These are phyloP conservation scores for Polia nebulosa DNA, from an alignment of 2,888 invertebrate genomes.

Conservation along the genomic window DNA sequence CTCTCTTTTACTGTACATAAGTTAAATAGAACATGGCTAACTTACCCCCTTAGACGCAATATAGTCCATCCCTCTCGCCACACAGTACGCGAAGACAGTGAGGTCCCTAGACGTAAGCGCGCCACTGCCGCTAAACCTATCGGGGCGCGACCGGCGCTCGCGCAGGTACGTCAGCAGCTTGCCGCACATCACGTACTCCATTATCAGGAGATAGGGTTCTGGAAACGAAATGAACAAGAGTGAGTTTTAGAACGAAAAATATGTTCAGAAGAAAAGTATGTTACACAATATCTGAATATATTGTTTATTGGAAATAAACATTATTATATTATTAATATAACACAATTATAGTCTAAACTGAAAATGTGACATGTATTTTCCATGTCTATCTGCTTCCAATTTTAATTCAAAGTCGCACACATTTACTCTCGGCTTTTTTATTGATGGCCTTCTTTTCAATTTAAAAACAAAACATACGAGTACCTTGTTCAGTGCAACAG, in stretches of 20 bases:
- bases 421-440: too few species aligned
- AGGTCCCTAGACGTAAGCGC: slow-evolving; percentile 94
- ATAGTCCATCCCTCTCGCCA: slow-evolving; percentile 96
- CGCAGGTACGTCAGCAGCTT: slow-evolving; percentile 94
- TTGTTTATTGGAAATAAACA: too few species aligned
- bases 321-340: too few species aligned
- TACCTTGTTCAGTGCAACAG: slow-evolving; percentile 96
- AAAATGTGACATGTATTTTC: too few species aligned
- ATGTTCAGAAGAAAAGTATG: too few species aligned
- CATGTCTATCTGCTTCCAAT: too few species aligned
- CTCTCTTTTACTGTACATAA: too few species aligned
- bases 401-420: too few species aligned
- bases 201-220: slow-evolving; percentile 96
- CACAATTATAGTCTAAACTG: too few species aligned
- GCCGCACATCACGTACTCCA: slow-evolving; percentile 97
- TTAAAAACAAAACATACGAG: background rate
- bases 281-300: too few species aligned
- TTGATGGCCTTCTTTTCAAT: too few species aligned
- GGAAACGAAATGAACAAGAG: slow-evolving; percentile 69
- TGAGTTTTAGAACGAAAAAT: background rate
- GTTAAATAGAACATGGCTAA: too few species aligned
- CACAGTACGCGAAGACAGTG: slow-evolving; percentile 95
- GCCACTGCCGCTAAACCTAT: slow-evolving; percentile 93
- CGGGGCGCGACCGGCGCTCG: slow-evolving; percentile 89
- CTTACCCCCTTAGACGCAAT: slow-evolving; percentile 95